Percentiles rank a stretch among this genome's conserved stretches.
Evolutionary conservation across 2,113 vertebrate species (phyloP).

Genomic region (Siphamia tubifer): DNA sequence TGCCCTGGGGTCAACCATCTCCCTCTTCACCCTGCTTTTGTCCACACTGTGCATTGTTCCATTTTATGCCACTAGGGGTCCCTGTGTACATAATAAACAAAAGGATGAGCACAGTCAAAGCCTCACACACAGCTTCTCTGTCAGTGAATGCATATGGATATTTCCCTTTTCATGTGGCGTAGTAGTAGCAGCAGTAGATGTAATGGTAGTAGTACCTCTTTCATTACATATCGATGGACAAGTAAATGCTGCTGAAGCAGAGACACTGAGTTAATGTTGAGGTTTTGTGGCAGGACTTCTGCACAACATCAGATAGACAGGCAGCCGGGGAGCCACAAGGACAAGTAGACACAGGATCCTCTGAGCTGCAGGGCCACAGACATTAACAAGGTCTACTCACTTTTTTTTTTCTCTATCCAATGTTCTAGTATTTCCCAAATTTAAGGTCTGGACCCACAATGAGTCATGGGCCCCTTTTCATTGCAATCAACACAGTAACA

Average conservation of each 20-base stretch:
- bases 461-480: no score
- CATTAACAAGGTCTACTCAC: constrained; percentile 25
- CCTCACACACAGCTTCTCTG: neutral
- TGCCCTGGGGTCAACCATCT: constrained; percentile 16
- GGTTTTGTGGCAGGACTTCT: constrained; percentile 46
- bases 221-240: constrained; percentile 25
- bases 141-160: neutral
- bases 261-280: constrained; percentile 22
- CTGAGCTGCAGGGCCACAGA: constrained; percentile 39
- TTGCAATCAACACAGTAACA: no score
- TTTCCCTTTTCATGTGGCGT: constrained; percentile 32
- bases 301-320: constrained; percentile 49
- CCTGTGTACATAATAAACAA: constrained; percentile 63
- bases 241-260: constrained; percentile 22
- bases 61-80: constrained; percentile 75
- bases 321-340: constrained; percentile 38
- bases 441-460: no score
- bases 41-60: neutral
- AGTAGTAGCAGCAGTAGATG: neutral
- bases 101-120: neutral
- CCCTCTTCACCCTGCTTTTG: neutral
- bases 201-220: constrained; percentile 20
- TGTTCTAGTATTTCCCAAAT: no score
- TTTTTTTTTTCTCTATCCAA: no score
- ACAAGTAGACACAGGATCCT: constrained; percentile 58